Evolutionary conservation across 2,797 vertebrate genomes (phyloP).

Genomic region (Lutjanus campechanus): DNA sequence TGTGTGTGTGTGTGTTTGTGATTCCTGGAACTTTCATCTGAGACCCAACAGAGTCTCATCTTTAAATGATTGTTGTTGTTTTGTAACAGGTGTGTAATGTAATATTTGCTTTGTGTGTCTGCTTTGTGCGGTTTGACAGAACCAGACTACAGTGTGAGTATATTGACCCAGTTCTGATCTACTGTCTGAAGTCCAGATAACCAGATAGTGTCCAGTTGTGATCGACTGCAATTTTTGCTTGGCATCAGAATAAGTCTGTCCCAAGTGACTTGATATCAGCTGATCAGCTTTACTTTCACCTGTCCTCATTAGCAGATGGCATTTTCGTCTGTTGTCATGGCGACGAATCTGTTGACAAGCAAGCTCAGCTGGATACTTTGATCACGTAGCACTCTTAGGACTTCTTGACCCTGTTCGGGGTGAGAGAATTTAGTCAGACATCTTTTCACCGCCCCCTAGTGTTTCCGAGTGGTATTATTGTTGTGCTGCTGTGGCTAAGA

Average conservation of each 20-base stretch:
- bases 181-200: neutral
- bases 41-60: conserved; percentile 23
- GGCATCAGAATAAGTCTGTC: neutral
- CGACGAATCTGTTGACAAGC: neutral
- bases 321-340: neutral
- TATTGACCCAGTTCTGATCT: neutral
- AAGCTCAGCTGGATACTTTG: neutral
- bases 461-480: too few relatives aligned
- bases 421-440: too few relatives aligned
- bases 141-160: neutral
- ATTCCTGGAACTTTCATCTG: conserved; percentile 63
- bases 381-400: neutral
- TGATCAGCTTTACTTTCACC: neutral
- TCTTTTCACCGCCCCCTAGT: too few relatives aligned
- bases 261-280: neutral
- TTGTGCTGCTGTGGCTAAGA: too few relatives aligned
- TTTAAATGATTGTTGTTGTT: conserved; percentile 49
- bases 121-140: neutral
- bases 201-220: neutral
- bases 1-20: conserved; percentile 19
- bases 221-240: neutral
- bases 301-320: neutral
- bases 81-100: conserved; percentile 22
- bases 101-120: conserved; percentile 5
- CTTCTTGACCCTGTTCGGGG: neutral